phyloP scores from a whole-genome alignment of 2,113 vertebrate genomes.

The Lycaon pictus region DNA sequence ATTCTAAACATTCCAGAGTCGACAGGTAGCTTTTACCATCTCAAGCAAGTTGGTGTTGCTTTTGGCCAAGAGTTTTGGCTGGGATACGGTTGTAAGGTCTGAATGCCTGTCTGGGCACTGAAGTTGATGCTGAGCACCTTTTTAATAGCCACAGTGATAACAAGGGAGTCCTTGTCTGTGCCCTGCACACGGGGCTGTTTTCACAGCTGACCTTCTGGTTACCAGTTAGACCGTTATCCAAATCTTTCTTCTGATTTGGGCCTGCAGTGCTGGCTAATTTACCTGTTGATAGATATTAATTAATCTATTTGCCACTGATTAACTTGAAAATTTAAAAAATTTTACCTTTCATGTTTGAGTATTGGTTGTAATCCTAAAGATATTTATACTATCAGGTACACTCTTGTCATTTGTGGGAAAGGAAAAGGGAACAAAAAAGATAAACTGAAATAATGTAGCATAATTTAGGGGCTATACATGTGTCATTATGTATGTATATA shows the following conservation, averaged over 20 bases:
- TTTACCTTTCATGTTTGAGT: conserved; percentile 34
- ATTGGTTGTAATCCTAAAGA: conserved; percentile 9
- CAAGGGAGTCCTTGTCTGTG: not conserved
- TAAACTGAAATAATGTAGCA: not conserved
- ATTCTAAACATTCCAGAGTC: conserved; percentile 1
- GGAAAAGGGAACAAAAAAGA: not conserved
- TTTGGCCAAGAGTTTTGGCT: not conserved
- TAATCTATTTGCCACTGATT: conserved; percentile 33
- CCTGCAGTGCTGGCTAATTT: not conserved
- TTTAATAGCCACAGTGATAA: not conserved
- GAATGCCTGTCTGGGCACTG: not conserved
- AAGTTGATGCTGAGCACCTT: conserved; percentile 8
- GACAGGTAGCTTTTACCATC: not conserved
- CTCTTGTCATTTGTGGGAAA: conserved; percentile 3
- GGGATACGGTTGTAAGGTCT: not conserved
- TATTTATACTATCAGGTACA: not conserved
- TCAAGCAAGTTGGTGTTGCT: not conserved
- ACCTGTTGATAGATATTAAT: conserved; percentile 48
- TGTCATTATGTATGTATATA: not conserved
- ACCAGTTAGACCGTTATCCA: conserved; percentile 47
- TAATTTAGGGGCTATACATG: not conserved
- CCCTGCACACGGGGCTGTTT: not conserved
- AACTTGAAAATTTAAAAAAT: conserved; percentile 16
- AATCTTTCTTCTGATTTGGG: not conserved
- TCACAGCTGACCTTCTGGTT: conserved; percentile 35